Percentiles rank a stretch among this genome's conserved stretches.
Evolutionary conservation across 2,888 invertebrate genomes (phyloP).

Genomic region (Sarcophaga carnaria): DNA sequence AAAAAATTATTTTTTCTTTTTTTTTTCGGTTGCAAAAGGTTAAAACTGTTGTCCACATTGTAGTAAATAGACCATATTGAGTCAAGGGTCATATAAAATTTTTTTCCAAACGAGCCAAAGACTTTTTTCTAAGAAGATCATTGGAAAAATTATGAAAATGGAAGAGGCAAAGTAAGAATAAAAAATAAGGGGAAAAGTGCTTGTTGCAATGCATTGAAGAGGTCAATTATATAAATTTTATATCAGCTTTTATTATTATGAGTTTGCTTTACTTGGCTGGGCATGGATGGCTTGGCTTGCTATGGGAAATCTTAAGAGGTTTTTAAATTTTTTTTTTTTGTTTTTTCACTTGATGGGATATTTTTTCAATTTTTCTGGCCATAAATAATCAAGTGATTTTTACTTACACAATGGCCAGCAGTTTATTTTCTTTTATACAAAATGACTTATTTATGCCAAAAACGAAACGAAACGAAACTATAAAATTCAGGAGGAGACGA

Average conservation of each 20-base stretch:
- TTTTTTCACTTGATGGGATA: background rate
- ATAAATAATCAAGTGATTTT: constrained; percentile 1
- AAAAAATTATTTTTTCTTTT: no score
- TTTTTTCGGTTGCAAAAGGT: no score
- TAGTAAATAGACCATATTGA: constrained; percentile 42
- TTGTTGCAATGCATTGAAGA: constrained; percentile 38
- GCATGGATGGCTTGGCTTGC: no score
- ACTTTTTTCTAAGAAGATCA: background rate
- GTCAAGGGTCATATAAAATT: constrained; percentile 56
- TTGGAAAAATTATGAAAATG: background rate
- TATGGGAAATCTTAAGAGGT: no score
- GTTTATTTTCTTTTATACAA: no score
- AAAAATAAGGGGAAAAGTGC: background rate
- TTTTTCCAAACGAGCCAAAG: constrained; percentile 11
- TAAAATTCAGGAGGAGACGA: background rate
- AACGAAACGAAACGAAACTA: constrained; percentile 35
- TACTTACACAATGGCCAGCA: background rate
- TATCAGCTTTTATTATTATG: constrained; percentile 2
- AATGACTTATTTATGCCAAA: constrained; percentile 13
- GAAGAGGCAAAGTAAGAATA: background rate
- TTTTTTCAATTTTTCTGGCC: background rate
- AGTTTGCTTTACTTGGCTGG: no score
- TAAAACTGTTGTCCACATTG: background rate
- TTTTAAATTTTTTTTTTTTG: constrained; percentile 5
- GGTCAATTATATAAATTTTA: constrained; percentile 63